These are phyloP conservation scores for Erebia palarica DNA, from an alignment of 2,888 invertebrate species.

Conservation along the genomic window DNA sequence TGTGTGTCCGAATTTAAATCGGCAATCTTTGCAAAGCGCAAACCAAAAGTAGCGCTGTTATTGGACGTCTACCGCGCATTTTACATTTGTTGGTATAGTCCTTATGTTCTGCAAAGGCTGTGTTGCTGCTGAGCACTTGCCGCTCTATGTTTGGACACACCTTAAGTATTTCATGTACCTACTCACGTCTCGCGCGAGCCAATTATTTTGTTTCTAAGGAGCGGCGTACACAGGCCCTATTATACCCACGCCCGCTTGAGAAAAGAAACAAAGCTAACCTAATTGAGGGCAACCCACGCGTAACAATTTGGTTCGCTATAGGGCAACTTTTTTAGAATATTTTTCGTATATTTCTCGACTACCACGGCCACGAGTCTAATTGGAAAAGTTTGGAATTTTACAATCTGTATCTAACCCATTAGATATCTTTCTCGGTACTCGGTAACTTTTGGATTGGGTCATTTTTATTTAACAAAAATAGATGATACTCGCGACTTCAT, in stretches of 20 bases:
- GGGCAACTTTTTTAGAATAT: constrained; percentile 12
- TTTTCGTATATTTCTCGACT: constrained; percentile 14
- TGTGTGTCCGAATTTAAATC: no score
- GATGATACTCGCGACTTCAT: no score
- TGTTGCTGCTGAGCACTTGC: no score
- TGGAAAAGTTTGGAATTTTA: constrained; percentile 20
- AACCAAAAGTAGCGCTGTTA: no score
- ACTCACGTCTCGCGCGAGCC: neutral
- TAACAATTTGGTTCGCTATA: constrained; percentile 14
- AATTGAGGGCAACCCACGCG: constrained; percentile 10
- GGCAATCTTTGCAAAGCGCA: no score
- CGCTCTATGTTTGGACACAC: no score
- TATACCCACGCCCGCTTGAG: neutral
- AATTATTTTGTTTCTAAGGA: neutral
- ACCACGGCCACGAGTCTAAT: constrained; percentile 8
- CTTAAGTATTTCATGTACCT: neutral
- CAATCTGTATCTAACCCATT: constrained; percentile 11
- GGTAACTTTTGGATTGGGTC: neutral
- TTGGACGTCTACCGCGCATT: no score
- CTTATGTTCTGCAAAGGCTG: no score
- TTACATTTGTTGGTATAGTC: no score
- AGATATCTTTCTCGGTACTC: neutral
- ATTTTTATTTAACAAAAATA: no score
- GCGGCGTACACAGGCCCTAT: neutral
- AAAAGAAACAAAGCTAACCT: constrained; percentile 15